Evolutionary conservation across 2,797 vertebrate species (phyloP).

Genomic region (Halcyon leucocephala): DNA sequence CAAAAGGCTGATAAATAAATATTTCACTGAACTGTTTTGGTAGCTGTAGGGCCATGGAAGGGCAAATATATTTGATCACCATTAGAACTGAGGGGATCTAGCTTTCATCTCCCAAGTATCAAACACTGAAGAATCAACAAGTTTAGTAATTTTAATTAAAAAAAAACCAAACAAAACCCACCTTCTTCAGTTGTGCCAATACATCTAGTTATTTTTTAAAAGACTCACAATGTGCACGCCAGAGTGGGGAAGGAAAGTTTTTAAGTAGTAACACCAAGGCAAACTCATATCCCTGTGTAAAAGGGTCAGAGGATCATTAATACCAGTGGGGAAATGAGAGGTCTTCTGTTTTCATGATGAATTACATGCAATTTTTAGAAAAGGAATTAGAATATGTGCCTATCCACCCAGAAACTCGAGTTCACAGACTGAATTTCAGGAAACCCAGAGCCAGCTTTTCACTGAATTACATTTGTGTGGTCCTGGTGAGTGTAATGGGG

Average conservation of each 20-base stretch:
- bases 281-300: neutral
- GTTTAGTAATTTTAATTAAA: neutral
- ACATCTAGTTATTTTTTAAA: neutral
- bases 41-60: neutral
- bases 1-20: neutral
- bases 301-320: neutral
- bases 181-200: neutral
- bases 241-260: neutral
- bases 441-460: neutral
- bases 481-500: neutral
- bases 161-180: neutral
- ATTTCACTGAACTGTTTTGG: neutral
- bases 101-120: neutral
- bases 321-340: neutral
- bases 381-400: neutral
- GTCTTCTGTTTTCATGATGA: neutral
- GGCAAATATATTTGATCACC: neutral
- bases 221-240: neutral
- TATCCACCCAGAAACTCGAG: neutral
- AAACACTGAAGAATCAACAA: neutral
- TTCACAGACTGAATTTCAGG: neutral
- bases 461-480: neutral
- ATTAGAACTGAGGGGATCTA: neutral
- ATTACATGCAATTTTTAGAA: conserved; percentile 7
- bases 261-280: neutral